Percentiles rank a stretch among this genome's conserved stretches.
Evolutionary conservation across 2,888 invertebrate genomes (phyloP).

Genomic region (Gastrophysa polygoni): DNA sequence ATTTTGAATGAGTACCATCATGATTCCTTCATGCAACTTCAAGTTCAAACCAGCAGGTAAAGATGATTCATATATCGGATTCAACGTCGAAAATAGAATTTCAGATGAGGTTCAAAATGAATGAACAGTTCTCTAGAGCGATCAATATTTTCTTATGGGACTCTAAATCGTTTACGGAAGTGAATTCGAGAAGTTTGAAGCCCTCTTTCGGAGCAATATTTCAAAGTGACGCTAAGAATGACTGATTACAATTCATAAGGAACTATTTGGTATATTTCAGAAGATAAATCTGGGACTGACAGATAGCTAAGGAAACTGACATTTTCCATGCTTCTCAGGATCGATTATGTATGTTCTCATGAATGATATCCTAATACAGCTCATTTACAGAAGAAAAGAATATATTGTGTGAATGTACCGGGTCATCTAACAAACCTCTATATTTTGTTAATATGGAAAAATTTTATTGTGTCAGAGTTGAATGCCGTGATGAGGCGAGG

Average conservation of each 20-base stretch:
- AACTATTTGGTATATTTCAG: too few relatives aligned
- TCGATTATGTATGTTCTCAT: too few relatives aligned
- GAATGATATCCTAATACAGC: too few relatives aligned
- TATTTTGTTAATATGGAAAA: too few relatives aligned
- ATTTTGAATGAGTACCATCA: neutral
- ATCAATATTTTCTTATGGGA: constrained; percentile 20
- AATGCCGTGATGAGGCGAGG: too few relatives aligned
- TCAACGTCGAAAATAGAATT: constrained; percentile 21
- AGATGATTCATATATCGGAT: constrained; percentile 25
- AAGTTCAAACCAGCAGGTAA: constrained; percentile 3
- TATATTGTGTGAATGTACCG: too few relatives aligned
- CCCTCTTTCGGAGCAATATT: neutral
- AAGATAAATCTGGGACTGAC: too few relatives aligned
- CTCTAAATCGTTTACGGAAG: constrained; percentile 4
- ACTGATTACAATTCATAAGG: neutral
- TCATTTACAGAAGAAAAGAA: too few relatives aligned
- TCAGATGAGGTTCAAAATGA: constrained; percentile 19
- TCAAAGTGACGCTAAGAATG: neutral
- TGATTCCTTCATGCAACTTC: neutral
- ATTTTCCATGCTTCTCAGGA: too few relatives aligned
- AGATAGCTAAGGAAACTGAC: too few relatives aligned
- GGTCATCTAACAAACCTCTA: too few relatives aligned
- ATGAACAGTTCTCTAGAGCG: constrained; percentile 5
- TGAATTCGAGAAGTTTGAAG: neutral
- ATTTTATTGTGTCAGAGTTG: too few relatives aligned